Percentiles rank a stretch among this genome's conserved stretches.
phyloP scores from a whole-genome alignment of 2,113 vertebrate genomes.

The Patagioenas fasciata region DNA sequence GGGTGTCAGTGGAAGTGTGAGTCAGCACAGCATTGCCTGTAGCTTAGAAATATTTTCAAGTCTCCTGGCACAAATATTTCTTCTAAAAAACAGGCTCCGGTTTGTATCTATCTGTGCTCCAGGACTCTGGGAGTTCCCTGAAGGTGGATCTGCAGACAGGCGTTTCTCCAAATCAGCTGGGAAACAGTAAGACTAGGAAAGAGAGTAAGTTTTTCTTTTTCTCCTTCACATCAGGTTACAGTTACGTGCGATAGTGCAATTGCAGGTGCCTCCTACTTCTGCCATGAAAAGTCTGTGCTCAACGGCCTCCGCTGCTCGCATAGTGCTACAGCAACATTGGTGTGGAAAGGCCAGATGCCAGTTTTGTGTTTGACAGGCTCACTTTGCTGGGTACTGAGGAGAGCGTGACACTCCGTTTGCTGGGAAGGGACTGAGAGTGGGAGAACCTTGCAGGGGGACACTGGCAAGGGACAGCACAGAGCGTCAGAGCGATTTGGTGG shows the following conservation, averaged over 20 bases:
- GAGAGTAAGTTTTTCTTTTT: background rate
- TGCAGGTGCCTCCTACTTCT: background rate
- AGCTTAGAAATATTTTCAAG: constrained; percentile 25
- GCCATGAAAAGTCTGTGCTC: background rate
- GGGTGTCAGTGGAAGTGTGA: background rate
- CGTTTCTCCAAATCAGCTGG: background rate
- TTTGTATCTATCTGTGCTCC: background rate
- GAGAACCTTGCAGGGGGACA: background rate
- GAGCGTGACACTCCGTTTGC: background rate
- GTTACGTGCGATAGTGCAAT: background rate
- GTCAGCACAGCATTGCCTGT: constrained; percentile 4
- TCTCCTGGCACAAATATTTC: constrained; percentile 13
- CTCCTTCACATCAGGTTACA: accelerated
- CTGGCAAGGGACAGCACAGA: background rate
- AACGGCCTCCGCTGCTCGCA: background rate
- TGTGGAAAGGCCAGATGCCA: accelerated
- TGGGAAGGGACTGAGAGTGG: background rate
- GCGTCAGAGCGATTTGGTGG: background rate
- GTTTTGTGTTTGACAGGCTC: background rate
- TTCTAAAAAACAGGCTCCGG: background rate
- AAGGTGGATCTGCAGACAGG: background rate
- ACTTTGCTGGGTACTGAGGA: background rate
- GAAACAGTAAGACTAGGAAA: background rate
- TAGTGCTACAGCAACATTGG: accelerated
- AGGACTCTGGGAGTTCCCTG: background rate